phyloP scores from a whole-genome alignment of 2,888 invertebrate genomes.

The Tenthredo mesomela region DNA sequence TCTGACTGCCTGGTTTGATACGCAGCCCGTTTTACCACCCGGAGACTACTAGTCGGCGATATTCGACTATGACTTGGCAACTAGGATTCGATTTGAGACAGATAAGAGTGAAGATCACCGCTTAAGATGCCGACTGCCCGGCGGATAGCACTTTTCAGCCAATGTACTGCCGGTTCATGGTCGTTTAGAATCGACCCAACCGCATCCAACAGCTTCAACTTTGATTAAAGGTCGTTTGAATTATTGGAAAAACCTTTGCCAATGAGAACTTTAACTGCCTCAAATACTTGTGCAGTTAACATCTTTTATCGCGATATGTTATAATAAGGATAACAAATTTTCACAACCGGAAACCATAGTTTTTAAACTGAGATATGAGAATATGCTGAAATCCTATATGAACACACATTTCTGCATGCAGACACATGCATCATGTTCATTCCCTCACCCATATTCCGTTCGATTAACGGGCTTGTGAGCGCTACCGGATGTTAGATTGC shows the following conservation, averaged over 20 bases:
- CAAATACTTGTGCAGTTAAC: neutral
- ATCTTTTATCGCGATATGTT: neutral
- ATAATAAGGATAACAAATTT: no score
- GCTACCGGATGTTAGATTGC: constrained; percentile 6
- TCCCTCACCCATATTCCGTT: neutral
- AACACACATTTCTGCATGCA: neutral
- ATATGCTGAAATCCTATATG: neutral
- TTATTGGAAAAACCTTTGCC: constrained; percentile 1
- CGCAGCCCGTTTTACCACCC: neutral
- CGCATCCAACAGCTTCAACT: constrained; percentile 6
- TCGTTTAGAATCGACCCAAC: constrained; percentile 4
- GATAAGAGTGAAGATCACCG: constrained; percentile 53
- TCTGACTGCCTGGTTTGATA: constrained; percentile 4
- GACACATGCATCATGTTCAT: constrained; percentile 5
- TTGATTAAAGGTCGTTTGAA: constrained; percentile 39
- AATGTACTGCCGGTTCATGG: constrained; percentile 1
- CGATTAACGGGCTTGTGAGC: neutral
- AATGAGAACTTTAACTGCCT: constrained; percentile 24
- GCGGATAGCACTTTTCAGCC: constrained; percentile 28
- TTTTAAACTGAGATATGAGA: no score
- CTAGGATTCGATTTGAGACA: constrained; percentile 63
- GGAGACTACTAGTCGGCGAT: neutral
- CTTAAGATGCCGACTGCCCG: constrained; percentile 51
- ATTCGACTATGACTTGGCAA: constrained; percentile 66
- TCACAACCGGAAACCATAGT: no score